Percentiles rank a stretch among this genome's conserved stretches.
phyloP scores from a whole-genome alignment of 2,888 invertebrate species.

The Callyntrura sp. region DNA sequence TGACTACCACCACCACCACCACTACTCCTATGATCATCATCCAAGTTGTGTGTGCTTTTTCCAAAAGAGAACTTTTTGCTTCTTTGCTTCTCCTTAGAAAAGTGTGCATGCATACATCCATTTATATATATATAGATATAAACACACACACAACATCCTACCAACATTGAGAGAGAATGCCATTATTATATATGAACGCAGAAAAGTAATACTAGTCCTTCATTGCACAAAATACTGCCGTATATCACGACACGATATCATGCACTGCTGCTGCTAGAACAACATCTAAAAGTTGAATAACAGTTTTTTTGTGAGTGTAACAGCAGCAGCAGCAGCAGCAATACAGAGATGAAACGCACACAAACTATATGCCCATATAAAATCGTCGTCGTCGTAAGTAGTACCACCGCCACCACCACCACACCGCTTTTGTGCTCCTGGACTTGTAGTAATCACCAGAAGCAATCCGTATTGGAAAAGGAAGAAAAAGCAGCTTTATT shows the following conservation, averaged over 20 bases:
- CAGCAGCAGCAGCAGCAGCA: no score
- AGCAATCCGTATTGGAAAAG: slow-evolving; percentile 71
- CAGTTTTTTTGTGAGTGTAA: neutral
- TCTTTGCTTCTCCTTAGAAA: neutral
- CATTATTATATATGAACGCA: neutral
- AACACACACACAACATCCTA: no score
- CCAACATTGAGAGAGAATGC: neutral
- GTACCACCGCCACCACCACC: no score
- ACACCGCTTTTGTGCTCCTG: slow-evolving; percentile 1
- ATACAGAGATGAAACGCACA: no score
- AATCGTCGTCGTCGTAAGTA: neutral
- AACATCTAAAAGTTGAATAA: slow-evolving; percentile 30
- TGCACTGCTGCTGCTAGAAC: neutral
- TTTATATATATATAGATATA: no score
- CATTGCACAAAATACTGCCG: slow-evolving; percentile 12
- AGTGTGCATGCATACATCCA: no score
- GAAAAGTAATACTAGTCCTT: neutral
- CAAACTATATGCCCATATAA: neutral
- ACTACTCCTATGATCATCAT: slow-evolving; percentile 17
- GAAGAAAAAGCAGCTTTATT: slow-evolving; percentile 65
- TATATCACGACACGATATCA: neutral
- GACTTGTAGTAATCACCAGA: slow-evolving; percentile 70
- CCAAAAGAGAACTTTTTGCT: slow-evolving; percentile 22
- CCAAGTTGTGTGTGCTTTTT: slow-evolving; percentile 25
- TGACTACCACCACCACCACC: slow-evolving; percentile 51